These are phyloP conservation scores for Nicator chloris DNA, from an alignment of 2,113 vertebrate genomes.

Conservation along the genomic window DNA sequence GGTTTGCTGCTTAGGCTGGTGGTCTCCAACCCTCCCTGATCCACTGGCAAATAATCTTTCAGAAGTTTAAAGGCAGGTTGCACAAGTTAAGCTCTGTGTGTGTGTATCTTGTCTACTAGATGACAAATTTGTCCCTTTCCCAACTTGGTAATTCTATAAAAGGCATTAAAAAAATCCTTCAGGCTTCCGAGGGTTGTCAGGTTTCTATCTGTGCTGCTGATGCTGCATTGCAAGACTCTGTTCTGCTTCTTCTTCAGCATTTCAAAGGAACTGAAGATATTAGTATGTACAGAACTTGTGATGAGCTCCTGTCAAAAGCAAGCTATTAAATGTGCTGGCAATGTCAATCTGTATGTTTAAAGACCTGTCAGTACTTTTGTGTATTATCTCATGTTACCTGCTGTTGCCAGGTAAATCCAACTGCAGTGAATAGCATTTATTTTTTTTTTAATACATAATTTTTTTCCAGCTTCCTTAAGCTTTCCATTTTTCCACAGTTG, in stretches of 20 bases:
- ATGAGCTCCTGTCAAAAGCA: background rate
- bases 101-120: background rate
- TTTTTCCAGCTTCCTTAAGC: background rate
- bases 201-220: background rate
- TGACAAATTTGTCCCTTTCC: background rate
- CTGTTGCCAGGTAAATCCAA: constrained; percentile 19
- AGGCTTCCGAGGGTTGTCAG: background rate
- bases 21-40: background rate
- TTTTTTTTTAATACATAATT: background rate
- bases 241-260: constrained; percentile 2
- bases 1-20: background rate
- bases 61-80: background rate
- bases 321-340: constrained; percentile 12
- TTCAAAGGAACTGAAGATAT: background rate
- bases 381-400: background rate
- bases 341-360: background rate
- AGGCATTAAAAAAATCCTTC: background rate
- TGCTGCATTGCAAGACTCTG: background rate
- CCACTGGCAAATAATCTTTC: background rate
- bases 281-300: constrained; percentile 1
- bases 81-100: background rate
- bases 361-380: background rate
- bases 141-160: background rate
- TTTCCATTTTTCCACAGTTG: background rate
- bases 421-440: background rate